Percentiles rank a stretch among this genome's conserved stretches.
phyloP scores from a whole-genome alignment of 2,113 vertebrate genomes.

The Eptesicus fuscus region DNA sequence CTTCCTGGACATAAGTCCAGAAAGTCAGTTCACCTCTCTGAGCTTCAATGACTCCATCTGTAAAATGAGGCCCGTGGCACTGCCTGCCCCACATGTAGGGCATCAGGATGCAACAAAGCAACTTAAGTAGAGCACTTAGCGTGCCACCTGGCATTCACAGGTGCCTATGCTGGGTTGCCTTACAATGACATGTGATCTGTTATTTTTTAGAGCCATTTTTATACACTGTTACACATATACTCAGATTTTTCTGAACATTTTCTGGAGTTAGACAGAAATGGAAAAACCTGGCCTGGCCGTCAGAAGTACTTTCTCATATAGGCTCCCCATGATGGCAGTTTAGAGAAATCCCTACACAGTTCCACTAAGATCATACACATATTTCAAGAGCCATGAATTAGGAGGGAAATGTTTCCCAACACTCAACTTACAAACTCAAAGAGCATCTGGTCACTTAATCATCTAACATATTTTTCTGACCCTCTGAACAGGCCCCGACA shows the following conservation, averaged over 20 bases:
- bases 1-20: background rate
- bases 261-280: background rate
- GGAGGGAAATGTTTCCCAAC: slow-evolving; percentile 2
- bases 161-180: background rate
- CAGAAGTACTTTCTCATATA: background rate
- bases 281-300: background rate
- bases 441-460: slow-evolving; percentile 36
- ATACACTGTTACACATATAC: background rate
- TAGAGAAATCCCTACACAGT: background rate
- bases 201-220: background rate
- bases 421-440: slow-evolving; percentile 11
- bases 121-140: background rate
- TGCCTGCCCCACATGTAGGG: rapidly evolving
- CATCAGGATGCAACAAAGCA: background rate
- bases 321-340: background rate
- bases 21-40: background rate
- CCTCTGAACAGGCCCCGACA: background rate
- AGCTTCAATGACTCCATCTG: background rate
- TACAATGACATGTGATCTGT: background rate
- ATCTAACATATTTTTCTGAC: background rate
- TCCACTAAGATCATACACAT: background rate
- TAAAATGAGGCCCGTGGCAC: background rate
- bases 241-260: background rate
- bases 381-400: slow-evolving; percentile 13
- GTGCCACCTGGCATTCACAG: background rate